phyloP scores from a whole-genome alignment of 2,888 invertebrate species.

The Ecliptopera silaceata region DNA sequence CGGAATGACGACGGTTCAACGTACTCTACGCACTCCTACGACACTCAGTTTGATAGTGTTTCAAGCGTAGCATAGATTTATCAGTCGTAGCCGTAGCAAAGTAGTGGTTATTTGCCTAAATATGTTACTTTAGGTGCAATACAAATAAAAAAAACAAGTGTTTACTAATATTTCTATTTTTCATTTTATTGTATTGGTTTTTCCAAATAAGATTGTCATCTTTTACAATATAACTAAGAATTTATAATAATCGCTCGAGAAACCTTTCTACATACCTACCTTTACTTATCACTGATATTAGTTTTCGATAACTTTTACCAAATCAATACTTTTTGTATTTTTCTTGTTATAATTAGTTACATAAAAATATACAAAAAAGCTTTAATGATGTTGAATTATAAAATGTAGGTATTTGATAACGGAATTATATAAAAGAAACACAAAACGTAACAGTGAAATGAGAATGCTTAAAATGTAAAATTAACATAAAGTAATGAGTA shows the following conservation, averaged over 20 bases:
- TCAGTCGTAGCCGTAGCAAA: too few relatives aligned
- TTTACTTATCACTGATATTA: slow-evolving; percentile 69
- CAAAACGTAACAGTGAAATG: neutral
- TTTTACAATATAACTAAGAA: slow-evolving; percentile 70
- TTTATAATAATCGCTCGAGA: slow-evolving; percentile 71
- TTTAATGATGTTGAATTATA: slow-evolving; percentile 40
- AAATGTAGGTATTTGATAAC: slow-evolving; percentile 6
- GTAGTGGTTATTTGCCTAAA: too few relatives aligned
- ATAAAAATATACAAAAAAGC: slow-evolving; percentile 28
- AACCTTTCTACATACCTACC: slow-evolving; percentile 72
- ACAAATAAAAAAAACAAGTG: slow-evolving; percentile 48
- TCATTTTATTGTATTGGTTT: slow-evolving; percentile 80
- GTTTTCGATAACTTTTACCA: slow-evolving; percentile 51
- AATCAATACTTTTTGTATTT: slow-evolving; percentile 28
- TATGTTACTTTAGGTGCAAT: too few relatives aligned
- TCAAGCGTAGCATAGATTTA: neutral
- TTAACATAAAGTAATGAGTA: neutral
- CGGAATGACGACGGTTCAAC: neutral
- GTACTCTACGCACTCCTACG: neutral
- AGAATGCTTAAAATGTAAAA: neutral
- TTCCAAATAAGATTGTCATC: slow-evolving; percentile 73
- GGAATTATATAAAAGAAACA: slow-evolving; percentile 1
- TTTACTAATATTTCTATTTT: slow-evolving; percentile 78
- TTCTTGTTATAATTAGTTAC: slow-evolving; percentile 24
- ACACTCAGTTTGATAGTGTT: too few relatives aligned